A percentile compares a stretch with the other conserved stretches of the same genome.
Evolutionary conservation across 2,888 invertebrate species (phyloP).

Genomic region (Orthosia gracilis): DNA sequence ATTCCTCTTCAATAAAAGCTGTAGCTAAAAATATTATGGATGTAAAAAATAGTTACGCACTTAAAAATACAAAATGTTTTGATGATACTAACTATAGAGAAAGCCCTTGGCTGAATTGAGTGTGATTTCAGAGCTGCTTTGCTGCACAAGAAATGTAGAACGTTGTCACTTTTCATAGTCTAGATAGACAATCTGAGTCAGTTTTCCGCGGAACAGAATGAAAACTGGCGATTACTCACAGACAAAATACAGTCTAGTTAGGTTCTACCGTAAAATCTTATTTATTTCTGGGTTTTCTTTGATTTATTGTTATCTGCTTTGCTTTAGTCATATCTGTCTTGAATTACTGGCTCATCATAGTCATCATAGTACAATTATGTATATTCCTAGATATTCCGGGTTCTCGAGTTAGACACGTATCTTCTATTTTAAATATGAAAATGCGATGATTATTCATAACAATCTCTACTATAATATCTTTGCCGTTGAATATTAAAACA

Average conservation of each 20-base stretch:
- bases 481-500: not conserved
- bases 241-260: constrained; percentile 51
- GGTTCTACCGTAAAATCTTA: constrained; percentile 49
- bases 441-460: not conserved
- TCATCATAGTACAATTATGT: not conserved
- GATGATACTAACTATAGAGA: not conserved
- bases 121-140: not conserved
- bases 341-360: constrained; percentile 19
- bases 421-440: not conserved
- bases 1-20: not conserved
- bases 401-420: not conserved
- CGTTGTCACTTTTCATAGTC: constrained; percentile 8
- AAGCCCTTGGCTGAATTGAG: not conserved
- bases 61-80: not conserved
- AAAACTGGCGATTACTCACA: constrained; percentile 63
- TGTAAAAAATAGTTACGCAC: not conserved
- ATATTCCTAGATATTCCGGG: not conserved
- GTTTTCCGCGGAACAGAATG: constrained; percentile 46
- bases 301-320: constrained; percentile 49
- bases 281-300: constrained; percentile 58
- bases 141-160: not conserved
- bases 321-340: constrained; percentile 46
- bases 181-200: constrained; percentile 59
- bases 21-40: not conserved
- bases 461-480: not conserved